phyloP scores from a whole-genome alignment of 1,140 invertebrate species.

The Leptopilina clavipes region DNA sequence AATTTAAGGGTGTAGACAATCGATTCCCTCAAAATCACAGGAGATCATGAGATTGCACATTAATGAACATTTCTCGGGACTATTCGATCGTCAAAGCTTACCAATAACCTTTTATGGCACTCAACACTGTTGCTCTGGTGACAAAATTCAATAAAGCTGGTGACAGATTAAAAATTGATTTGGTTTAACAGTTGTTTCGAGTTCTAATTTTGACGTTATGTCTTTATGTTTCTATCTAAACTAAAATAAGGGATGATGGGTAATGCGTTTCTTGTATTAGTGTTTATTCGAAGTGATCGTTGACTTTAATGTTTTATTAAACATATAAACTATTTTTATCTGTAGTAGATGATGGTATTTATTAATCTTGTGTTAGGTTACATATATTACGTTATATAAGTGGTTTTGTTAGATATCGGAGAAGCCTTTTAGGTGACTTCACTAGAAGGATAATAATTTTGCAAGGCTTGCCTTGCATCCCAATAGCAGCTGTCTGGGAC shows the following conservation, averaged over 20 bases:
- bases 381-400: background rate
- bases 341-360: too few species aligned
- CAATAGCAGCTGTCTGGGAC: constrained; percentile 23
- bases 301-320: too few species aligned
- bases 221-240: too few species aligned
- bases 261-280: too few species aligned
- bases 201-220: too few species aligned
- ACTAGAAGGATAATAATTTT: constrained; percentile 28
- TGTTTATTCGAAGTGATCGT: too few species aligned
- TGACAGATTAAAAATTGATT: too few species aligned
- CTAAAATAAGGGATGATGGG: too few species aligned
- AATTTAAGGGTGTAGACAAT: background rate
- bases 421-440: background rate
- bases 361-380: too few species aligned
- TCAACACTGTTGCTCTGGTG: background rate
- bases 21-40: background rate
- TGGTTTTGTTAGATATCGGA: background rate
- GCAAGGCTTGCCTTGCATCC: constrained; percentile 12
- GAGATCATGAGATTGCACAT: constrained; percentile 12
- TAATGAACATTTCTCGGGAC: constrained; percentile 15
- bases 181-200: too few species aligned
- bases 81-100: background rate
- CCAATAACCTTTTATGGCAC: background rate
- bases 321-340: too few species aligned
- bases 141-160: too few species aligned